Percentiles rank a stretch among this genome's conserved stretches.
These are phyloP conservation scores for Mellilla xanthometata DNA, from an alignment of 2,888 invertebrate species.

Conservation along the genomic window DNA sequence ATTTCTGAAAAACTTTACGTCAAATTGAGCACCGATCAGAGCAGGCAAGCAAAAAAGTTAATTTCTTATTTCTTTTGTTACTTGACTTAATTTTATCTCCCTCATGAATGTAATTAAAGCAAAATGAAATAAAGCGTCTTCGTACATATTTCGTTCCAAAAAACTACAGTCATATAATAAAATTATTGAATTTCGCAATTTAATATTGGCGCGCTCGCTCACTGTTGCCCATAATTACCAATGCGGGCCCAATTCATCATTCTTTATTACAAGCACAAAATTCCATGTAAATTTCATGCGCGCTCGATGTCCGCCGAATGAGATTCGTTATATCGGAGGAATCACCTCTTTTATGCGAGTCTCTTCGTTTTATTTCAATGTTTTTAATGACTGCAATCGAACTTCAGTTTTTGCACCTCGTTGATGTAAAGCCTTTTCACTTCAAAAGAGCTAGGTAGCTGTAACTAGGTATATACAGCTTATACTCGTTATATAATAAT, in stretches of 20 bases:
- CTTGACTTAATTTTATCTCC: not conserved
- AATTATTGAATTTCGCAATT: slow-evolving; percentile 77
- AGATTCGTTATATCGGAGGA: slow-evolving; percentile 68
- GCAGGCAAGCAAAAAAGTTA: too few relatives aligned
- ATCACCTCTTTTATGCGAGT: slow-evolving; percentile 54
- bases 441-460: too few relatives aligned
- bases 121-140: slow-evolving; percentile 12
- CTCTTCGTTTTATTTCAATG: slow-evolving; percentile 32
- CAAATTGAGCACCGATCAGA: too few relatives aligned
- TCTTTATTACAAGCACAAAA: slow-evolving; percentile 80
- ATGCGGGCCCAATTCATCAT: slow-evolving; percentile 79
- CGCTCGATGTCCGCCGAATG: slow-evolving; percentile 61
- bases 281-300: slow-evolving; percentile 79
- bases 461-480: too few relatives aligned
- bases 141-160: slow-evolving; percentile 25
- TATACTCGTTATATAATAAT: too few relatives aligned
- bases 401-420: slow-evolving; percentile 12
- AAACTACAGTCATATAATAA: slow-evolving; percentile 58
- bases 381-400: slow-evolving; percentile 26
- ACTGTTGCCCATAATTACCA: slow-evolving; percentile 77
- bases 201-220: slow-evolving; percentile 67
- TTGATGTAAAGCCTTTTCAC: too few relatives aligned
- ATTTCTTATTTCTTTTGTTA: not conserved
- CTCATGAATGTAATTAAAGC: slow-evolving; percentile 9
- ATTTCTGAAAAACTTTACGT: too few relatives aligned